These are phyloP conservation scores for Oreochromis niloticus DNA, from an alignment of 2,113 vertebrate genomes.

Conservation along the genomic window DNA sequence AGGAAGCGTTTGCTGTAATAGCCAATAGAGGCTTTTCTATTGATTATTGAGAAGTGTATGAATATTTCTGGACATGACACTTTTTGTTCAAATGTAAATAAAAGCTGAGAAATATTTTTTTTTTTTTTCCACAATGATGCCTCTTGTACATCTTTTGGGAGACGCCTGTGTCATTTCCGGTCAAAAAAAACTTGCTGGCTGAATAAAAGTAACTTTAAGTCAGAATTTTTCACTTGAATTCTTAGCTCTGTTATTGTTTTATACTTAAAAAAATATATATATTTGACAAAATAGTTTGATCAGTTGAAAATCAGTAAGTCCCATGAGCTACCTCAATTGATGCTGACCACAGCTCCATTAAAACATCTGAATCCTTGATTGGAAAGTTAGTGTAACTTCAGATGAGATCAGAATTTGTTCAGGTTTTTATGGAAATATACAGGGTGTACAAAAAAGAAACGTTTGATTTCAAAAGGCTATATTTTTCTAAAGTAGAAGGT, in stretches of 20 bases:
- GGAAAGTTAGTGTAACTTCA: neutral
- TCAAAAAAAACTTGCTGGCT: neutral
- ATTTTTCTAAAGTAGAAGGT: neutral
- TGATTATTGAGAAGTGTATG: neutral
- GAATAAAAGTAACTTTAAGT: neutral
- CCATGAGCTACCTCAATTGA: neutral
- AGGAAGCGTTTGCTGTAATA: neutral
- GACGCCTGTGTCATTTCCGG: neutral
- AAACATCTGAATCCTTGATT: neutral
- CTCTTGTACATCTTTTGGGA: neutral
- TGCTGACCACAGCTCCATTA: neutral
- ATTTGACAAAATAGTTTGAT: neutral
- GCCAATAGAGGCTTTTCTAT: neutral
- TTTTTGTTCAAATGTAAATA: neutral
- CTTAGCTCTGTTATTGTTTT: neutral
- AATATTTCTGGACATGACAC: neutral
- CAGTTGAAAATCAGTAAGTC: neutral
- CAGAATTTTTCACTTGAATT: fast-evolving
- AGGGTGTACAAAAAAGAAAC: neutral
- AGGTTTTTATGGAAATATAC: neutral
- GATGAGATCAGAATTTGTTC: neutral
- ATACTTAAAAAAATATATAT: neutral
- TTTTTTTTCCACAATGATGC: neutral
- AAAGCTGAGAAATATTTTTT: neutral
- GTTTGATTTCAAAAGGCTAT: neutral